Conservation (phyloP, 2,888 invertebrate species). For the Baronia brevicornis region DNA sequence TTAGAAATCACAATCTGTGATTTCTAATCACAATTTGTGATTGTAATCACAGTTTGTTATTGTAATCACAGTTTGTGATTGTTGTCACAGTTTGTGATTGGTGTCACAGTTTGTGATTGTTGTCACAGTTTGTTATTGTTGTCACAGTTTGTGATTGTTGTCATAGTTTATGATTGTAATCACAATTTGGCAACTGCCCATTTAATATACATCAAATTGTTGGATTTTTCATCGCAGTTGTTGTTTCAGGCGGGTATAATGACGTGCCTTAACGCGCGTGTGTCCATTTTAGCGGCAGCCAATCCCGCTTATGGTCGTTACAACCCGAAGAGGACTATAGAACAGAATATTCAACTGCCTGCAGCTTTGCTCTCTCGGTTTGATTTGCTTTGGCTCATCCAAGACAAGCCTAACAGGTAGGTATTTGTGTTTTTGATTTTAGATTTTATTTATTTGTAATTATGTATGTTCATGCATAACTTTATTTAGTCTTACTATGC, state of each 20-base stretch:
- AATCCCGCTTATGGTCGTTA: conserved; percentile 99
- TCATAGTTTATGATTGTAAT: too few species aligned
- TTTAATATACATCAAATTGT: too few species aligned
- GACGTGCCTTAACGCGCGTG: conserved; percentile 97
- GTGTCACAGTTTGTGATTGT: too few species aligned
- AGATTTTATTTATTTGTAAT: neutral
- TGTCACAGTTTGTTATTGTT: too few species aligned
- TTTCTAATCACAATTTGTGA: neutral
- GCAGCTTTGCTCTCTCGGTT: conserved; percentile 97
- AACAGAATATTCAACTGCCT: conserved; percentile 98
- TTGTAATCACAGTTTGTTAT: too few species aligned
- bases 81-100: too few species aligned
- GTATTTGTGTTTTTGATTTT: conserved; percentile 1
- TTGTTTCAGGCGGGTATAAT: conserved; percentile 92
- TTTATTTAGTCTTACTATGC: neutral
- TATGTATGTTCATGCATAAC: neutral
- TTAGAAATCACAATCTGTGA: neutral
- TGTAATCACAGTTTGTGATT: too few species aligned
- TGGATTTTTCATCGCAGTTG: too few species aligned
- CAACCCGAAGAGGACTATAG: conserved; percentile 94
- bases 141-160: too few species aligned
- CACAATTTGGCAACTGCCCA: too few species aligned
- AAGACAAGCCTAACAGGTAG: conserved; percentile 82
- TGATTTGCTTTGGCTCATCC: conserved; percentile 96
- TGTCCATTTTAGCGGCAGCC: conserved; percentile 97